A percentile compares a stretch with the other conserved stretches of the same genome.
Conservation (phyloP, 2,797 vertebrate genomes). For the Neoniphon sammara region DNA sequence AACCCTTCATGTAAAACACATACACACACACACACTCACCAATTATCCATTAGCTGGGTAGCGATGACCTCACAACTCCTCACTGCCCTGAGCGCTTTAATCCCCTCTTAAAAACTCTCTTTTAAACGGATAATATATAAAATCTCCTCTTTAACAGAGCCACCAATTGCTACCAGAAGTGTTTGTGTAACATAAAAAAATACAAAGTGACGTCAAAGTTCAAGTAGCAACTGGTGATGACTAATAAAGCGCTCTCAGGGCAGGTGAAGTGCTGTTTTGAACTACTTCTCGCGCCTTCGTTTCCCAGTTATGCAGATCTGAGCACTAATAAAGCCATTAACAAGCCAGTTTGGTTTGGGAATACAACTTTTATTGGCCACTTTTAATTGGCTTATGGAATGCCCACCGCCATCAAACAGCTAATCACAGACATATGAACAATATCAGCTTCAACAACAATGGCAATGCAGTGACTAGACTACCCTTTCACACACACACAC, state of each 20-base stretch:
- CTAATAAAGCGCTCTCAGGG: slow-evolving; percentile 1
- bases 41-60: slow-evolving; percentile 15
- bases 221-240: slow-evolving; percentile 4
- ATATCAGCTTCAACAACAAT: neutral
- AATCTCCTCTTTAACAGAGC: slow-evolving; percentile 25
- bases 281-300: slow-evolving; percentile 2
- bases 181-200: neutral
- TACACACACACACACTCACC: slow-evolving; percentile 2
- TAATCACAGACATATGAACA: slow-evolving; percentile 18
- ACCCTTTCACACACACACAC: too few relatives aligned
- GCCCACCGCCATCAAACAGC: slow-evolving; percentile 6
- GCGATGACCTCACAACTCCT: slow-evolving; percentile 40
- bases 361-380: slow-evolving; percentile 7
- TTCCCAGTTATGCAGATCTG: slow-evolving; percentile 23
- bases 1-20: slow-evolving; percentile 10
- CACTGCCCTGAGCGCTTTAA: slow-evolving; percentile 18
- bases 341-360: slow-evolving; percentile 4
- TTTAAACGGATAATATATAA: slow-evolving; percentile 33
- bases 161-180: slow-evolving; percentile 26
- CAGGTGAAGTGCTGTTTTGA: slow-evolving; percentile 32
- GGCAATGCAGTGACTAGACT: neutral
- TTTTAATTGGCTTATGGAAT: slow-evolving; percentile 10
- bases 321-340: slow-evolving; percentile 17
- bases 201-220: neutral
- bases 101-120: slow-evolving; percentile 39